Percentiles rank a stretch among this genome's conserved stretches.
Conservation (phyloP, 2,888 invertebrate species). For the Lepidocyrtoides sp. region DNA sequence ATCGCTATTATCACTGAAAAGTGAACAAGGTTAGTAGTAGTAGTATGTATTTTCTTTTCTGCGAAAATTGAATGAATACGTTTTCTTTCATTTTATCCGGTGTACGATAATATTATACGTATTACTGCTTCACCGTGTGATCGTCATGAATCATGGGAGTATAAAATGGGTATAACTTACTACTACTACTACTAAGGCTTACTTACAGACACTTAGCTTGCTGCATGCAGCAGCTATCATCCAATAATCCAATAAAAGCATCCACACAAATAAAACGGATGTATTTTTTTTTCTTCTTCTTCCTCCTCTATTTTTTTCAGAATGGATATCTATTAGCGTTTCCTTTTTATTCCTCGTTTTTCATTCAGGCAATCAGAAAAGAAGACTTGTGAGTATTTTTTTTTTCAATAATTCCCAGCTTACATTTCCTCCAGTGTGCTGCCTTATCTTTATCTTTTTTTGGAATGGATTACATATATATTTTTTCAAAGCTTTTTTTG, state of each 20-base stretch:
- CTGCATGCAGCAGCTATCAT: background rate
- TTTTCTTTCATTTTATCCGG: background rate
- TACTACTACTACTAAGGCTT: background rate
- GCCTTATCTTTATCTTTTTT: background rate
- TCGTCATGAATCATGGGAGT: constrained; percentile 2
- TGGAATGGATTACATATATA: constrained; percentile 21
- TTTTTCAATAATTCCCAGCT: background rate
- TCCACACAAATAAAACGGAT: constrained; percentile 7
- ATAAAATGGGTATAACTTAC: background rate
- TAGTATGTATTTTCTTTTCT: background rate
- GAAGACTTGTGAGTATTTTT: background rate
- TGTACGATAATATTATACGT: background rate
- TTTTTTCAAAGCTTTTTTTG: constrained; percentile 46
- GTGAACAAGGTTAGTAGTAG: background rate
- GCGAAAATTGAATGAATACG: constrained; percentile 36
- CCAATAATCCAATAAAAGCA: constrained; percentile 62
- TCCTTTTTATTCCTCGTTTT: background rate
- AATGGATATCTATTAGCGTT: background rate
- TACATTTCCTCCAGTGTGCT: background rate
- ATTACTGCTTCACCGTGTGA: background rate
- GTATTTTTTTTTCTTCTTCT: background rate
- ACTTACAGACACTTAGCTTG: constrained; percentile 10
- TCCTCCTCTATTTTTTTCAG: background rate
- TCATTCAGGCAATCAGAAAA: background rate
- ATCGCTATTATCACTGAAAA: no score